These are phyloP conservation scores for Eulithis prunata DNA, from an alignment of 2,888 invertebrate genomes.

Conservation along the genomic window DNA sequence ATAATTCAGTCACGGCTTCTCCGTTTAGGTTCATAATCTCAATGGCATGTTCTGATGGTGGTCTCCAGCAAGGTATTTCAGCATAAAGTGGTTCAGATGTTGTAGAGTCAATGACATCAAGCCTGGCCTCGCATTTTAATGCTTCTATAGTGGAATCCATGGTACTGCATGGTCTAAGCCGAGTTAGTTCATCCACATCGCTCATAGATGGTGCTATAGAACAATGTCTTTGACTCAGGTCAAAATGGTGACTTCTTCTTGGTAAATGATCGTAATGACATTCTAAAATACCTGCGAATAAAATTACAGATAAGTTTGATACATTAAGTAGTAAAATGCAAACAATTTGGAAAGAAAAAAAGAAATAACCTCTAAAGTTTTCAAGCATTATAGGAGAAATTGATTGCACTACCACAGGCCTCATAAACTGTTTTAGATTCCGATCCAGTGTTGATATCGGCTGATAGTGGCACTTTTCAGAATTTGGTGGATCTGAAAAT, in stretches of 20 bases:
- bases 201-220: slow-evolving; percentile 70
- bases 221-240: slow-evolving; percentile 55
- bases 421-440: slow-evolving; percentile 80
- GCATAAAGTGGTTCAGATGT: slow-evolving; percentile 87
- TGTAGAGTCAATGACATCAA: slow-evolving; percentile 70
- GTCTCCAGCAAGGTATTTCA: slow-evolving; percentile 86
- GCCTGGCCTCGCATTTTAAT: slow-evolving; percentile 74
- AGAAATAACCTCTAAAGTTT: slow-evolving; percentile 80
- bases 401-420: slow-evolving; percentile 77
- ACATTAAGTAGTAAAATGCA: background rate
- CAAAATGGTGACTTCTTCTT: slow-evolving; percentile 70
- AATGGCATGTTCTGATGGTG: slow-evolving; percentile 76
- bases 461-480: slow-evolving; percentile 80
- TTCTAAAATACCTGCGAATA: slow-evolving; percentile 77
- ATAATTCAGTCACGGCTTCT: slow-evolving; percentile 82
- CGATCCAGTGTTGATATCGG: slow-evolving; percentile 78
- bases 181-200: slow-evolving; percentile 57
- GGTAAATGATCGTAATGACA: slow-evolving; percentile 86
- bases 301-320: background rate
- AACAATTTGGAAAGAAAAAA: no score
- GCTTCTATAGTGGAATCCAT: slow-evolving; percentile 75
- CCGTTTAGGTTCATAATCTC: slow-evolving; percentile 75
- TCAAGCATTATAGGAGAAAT: slow-evolving; percentile 83
- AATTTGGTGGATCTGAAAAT: slow-evolving; percentile 77
- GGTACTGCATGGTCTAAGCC: slow-evolving; percentile 59